Conservation (phyloP, 2,113 vertebrate species). For the Tenrec ecaudatus region DNA sequence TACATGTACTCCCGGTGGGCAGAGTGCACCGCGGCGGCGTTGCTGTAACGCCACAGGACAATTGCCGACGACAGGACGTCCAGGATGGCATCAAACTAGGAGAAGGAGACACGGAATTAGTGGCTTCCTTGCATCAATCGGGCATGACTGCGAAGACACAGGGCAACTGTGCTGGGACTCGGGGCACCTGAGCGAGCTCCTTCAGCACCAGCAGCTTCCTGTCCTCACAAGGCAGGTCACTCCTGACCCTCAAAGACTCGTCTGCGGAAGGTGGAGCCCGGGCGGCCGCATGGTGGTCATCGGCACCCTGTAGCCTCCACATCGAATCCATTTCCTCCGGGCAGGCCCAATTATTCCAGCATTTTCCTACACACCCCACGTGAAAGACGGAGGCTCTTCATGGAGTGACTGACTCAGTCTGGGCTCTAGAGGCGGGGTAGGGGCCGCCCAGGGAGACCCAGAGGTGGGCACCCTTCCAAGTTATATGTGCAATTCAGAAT, state of each 20-base stretch:
- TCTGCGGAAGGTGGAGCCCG: not conserved
- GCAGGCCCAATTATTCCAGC: not conserved
- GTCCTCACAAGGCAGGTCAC: not conserved
- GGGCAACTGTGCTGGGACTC: not conserved
- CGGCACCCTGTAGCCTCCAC: too few relatives aligned
- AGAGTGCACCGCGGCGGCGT: conserved; percentile 97
- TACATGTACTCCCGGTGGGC: conserved; percentile 98
- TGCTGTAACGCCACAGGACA: conserved; percentile 99
- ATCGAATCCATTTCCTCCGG: not conserved
- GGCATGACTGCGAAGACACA: conserved; percentile 9
- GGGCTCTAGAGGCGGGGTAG: too few relatives aligned
- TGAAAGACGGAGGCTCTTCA: not conserved
- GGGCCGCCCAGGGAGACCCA: not conserved
- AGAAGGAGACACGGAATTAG: conserved; percentile 74
- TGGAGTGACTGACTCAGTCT: not conserved
- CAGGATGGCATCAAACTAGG: conserved; percentile 96
- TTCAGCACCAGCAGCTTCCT: not conserved
- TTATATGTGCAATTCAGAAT: not conserved
- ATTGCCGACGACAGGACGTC: conserved; percentile 97
- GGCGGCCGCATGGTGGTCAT: accelerated
- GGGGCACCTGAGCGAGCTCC: not conserved
- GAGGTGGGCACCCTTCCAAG: not conserved
- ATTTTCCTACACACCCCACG: not conserved
- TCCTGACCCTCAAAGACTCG: not conserved
- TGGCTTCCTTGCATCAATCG: conserved; percentile 32